Conservation (phyloP, 2,113 vertebrate genomes). For the Dendrocopos noguchii region DNA sequence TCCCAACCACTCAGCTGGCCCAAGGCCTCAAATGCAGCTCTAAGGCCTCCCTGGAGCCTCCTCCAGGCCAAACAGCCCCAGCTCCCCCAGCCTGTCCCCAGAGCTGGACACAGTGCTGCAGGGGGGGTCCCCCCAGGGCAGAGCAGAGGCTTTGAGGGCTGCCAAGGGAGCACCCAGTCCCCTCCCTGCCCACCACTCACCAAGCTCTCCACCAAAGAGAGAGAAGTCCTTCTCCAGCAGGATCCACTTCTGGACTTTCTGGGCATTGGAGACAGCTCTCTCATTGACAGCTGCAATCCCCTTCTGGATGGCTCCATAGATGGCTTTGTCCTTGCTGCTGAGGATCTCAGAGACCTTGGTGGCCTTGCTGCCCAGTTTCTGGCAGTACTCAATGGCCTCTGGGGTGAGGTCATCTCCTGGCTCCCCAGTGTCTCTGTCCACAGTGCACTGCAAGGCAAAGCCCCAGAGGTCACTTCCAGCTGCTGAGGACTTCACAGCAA, state of each 20-base stretch:
- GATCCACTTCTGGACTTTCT: slow-evolving; percentile 90
- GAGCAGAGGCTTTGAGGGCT: too few relatives aligned
- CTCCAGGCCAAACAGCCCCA: too few relatives aligned
- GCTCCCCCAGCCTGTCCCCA: too few relatives aligned
- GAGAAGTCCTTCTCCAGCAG: slow-evolving; percentile 90
- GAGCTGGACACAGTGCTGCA: too few relatives aligned
- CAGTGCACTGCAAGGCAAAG: slow-evolving; percentile 74
- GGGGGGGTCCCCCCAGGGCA: too few relatives aligned
- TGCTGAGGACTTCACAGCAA: fast-evolving
- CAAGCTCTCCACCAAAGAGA: slow-evolving; percentile 84
- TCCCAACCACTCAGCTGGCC: too few relatives aligned
- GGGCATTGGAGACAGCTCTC: slow-evolving; percentile 81
- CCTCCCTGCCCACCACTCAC: slow-evolving; percentile 71
- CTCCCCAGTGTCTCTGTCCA: slow-evolving; percentile 68
- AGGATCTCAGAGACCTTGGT: slow-evolving; percentile 81
- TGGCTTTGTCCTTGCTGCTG: slow-evolving; percentile 66
- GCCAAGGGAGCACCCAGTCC: fast-evolving
- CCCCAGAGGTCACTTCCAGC: fast-evolving
- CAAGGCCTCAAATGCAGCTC: too few relatives aligned
- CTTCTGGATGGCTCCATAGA: slow-evolving; percentile 85
- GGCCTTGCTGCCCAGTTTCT: slow-evolving; percentile 82
- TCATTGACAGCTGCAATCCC: slow-evolving; percentile 84
- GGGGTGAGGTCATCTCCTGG: slow-evolving; percentile 81
- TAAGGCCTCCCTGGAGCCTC: too few relatives aligned
- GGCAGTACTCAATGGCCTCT: slow-evolving; percentile 82